Base-by-base conservation (phyloP, 2,888 invertebrate species). In the Cephus nigrinus region DNA sequence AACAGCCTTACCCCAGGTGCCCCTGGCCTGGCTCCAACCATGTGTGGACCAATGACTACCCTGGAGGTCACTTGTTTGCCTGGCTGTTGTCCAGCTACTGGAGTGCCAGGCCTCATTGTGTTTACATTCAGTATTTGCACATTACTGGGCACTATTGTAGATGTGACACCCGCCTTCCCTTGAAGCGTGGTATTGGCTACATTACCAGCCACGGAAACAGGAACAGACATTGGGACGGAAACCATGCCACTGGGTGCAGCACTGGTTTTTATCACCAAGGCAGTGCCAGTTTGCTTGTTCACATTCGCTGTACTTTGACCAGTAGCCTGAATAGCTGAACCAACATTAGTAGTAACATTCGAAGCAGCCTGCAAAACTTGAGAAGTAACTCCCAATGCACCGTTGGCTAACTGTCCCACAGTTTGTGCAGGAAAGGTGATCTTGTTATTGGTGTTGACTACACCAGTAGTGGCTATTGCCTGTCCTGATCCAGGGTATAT, bases 41-140 rank as follows among this genome's bases (percentile, higher is more conserved):
- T 95, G 92, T 97, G 96, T 87, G 95, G 96, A 86, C 96, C 96
- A 86, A 97, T 95, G 86, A 97, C 96, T 86, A 98, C 96, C 89
- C 97, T 94, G 76, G 96, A 95, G 80, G 96, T 94, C 82, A 96
- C 95, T 80, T 90, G 91, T 82, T 91, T 91, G 72, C 87, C 90
- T 92, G 97, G 97, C 91, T 95, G 95, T 91, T 96, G 96, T 79
- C 94, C 94, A 81, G 94, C 93, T 85, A 93, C 93, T 74, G 96
- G 95, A 80, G 95, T 93, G 81, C 94, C 95, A 76, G 96, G 95
- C 85, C 97, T 94, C 93, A 96, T 90, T 3, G 93, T 86, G 88
- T 93, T 93, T 74, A 93, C 96, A 92, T 97, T 97, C 85, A 97
- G 93, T 89, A 97, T 96, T 92, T 96, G 96, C 88, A 97, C 96